phyloP scores from a whole-genome alignment of 2,888 invertebrate species.

The Ecliptopera silaceata region DNA sequence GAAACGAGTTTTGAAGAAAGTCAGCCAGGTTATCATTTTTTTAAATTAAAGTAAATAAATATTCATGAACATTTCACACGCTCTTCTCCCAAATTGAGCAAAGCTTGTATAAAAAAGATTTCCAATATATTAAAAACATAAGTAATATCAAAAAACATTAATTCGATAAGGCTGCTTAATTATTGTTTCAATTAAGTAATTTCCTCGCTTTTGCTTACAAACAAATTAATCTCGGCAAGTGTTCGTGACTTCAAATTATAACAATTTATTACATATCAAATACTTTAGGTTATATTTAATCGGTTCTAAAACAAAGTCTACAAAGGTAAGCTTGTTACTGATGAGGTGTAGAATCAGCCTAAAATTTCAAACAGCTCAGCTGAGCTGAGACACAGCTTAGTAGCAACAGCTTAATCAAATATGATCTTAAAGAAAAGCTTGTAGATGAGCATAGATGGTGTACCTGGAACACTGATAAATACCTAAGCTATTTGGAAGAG shows the following conservation, averaged over 20 bases:
- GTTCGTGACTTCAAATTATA: slow-evolving; percentile 17
- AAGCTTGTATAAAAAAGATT: too few species aligned
- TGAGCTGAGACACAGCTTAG: neutral
- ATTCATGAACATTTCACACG: too few species aligned
- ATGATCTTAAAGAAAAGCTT: too few species aligned
- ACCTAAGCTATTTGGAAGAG: too few species aligned
- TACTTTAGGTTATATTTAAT: slow-evolving; percentile 8
- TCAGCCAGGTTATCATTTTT: neutral
- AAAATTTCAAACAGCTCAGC: slow-evolving; percentile 9
- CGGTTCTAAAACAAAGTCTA: slow-evolving; percentile 7
- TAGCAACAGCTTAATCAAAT: neutral
- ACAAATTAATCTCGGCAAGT: slow-evolving; percentile 16
- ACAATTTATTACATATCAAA: slow-evolving; percentile 12
- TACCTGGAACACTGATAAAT: too few species aligned
- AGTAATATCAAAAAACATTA: slow-evolving; percentile 1
- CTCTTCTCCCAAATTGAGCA: too few species aligned
- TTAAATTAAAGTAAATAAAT: neutral
- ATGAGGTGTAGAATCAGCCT: slow-evolving; percentile 11
- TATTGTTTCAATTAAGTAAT: slow-evolving; percentile 9
- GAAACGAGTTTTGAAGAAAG: slow-evolving; percentile 21
- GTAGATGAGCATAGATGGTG: too few species aligned
- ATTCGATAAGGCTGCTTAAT: slow-evolving; percentile 10
- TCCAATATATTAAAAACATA: neutral
- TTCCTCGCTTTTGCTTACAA: slow-evolving; percentile 17
- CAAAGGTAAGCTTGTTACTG: slow-evolving; percentile 5